Percentiles rank a stretch among this genome's conserved stretches.
These are phyloP conservation scores for Eudorcas thomsonii DNA, from an alignment of 2,113 vertebrate species.

Conservation along the genomic window DNA sequence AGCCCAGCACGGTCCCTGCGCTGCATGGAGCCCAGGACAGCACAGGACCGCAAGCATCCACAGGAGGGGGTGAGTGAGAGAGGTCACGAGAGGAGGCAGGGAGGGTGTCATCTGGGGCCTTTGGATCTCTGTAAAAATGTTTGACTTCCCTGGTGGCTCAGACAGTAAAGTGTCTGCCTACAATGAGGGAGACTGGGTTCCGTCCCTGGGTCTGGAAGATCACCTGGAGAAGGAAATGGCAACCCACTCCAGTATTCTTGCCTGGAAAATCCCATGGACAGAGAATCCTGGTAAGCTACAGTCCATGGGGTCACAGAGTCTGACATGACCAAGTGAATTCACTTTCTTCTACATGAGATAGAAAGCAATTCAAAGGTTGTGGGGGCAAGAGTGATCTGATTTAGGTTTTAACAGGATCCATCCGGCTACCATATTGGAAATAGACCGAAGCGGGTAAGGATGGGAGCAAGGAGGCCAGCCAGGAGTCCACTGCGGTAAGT, in stretches of 20 bases:
- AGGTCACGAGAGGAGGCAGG: accelerated
- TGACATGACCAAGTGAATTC: not conserved
- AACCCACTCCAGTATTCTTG: not conserved
- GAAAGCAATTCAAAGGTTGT: not conserved
- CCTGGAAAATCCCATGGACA: not conserved
- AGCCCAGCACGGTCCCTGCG: not conserved
- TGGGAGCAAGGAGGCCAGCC: not conserved
- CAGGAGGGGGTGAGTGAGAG: not conserved
- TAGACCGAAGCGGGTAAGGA: not conserved
- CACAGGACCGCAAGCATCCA: accelerated
- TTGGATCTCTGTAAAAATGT: not conserved
- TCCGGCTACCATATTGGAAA: not conserved
- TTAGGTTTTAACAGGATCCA: not conserved
- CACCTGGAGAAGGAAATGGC: not conserved
- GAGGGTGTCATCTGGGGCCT: not conserved
- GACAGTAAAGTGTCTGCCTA: not conserved
- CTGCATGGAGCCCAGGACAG: not conserved
- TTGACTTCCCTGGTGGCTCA: not conserved
- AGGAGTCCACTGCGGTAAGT: not conserved
- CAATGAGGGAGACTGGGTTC: not conserved
- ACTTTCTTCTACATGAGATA: not conserved
- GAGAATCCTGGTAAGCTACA: not conserved
- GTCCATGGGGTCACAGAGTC: not conserved
- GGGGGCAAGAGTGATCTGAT: too few relatives aligned
- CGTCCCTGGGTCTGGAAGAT: not conserved